Base-by-base conservation (phyloP, 2,888 invertebrate genomes). In the Thecocarcelia acutangulata region DNA sequence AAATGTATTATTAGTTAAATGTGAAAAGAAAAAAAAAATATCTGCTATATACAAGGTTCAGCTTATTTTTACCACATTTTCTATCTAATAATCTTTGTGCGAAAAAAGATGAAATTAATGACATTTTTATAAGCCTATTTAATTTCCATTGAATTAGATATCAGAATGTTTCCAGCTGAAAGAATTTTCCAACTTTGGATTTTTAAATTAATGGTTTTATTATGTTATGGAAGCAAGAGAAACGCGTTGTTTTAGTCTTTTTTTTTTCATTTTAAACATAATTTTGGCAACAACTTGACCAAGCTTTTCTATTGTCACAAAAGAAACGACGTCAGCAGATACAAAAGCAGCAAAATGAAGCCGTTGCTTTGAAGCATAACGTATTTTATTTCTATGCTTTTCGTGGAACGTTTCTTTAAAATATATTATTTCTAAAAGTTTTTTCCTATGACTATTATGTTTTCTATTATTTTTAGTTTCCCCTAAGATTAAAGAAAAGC, bases 81-180 rank as follows among this genome's bases (percentile, higher is more conserved):
- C 37, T 86, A 87, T 84, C 85, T 85, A 84, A 28, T 28, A 68
- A 50, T 50, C 37, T 59, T 64, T 66, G 46, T 54, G 59, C 58
- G 19, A 54, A 81, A 33, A 24, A 64, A 73, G 70, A 69, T 54
- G 46, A 54, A 75, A 64, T 61, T 82, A 74, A 79, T 75, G 59
- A 58, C 61, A 50, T 59, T 72, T 73, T 64, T 42, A 63, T 66
- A 70, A 72, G 50, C 52, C 68, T 70, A 61, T 80, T 76, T 76
- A 61, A 66, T 61, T 77, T 75, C 56, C 28, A 61, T 61, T 76
- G 72, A 79, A 69, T 89, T 88, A 86, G 56, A 58, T 78, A 78
- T 88, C 87, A 87, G 76, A 85, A 80, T 84, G 87, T 87, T 88
- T 88, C 88, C 87, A 88, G 88, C 87, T 88, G 88, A 88, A 86